A percentile compares a stretch with the other conserved stretches of the same genome.
Evolutionary conservation across 2,888 invertebrate species (phyloP).

Genomic region (Chouioia cunea): DNA sequence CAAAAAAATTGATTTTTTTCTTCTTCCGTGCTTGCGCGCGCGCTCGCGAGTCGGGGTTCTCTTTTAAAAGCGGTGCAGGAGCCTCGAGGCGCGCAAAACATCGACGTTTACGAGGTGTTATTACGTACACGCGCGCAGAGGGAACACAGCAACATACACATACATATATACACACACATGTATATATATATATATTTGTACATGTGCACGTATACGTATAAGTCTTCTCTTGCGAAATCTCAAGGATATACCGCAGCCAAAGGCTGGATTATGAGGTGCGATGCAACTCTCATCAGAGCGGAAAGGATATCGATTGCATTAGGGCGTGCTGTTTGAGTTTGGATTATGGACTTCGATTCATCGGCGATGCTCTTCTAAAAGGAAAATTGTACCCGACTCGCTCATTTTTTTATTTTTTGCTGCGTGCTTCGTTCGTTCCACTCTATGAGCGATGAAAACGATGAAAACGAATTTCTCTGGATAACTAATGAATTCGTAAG

Average conservation of each 20-base stretch:
- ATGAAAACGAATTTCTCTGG: slow-evolving; percentile 5
- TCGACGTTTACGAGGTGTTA: slow-evolving; percentile 48
- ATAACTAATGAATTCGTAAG: slow-evolving; percentile 21
- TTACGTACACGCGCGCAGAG: slow-evolving; percentile 38
- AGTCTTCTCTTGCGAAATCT: slow-evolving; percentile 12
- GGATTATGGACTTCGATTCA: slow-evolving; percentile 20
- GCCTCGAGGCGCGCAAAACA: slow-evolving; percentile 29
- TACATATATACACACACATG: too few relatives aligned
- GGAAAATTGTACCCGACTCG: background rate
- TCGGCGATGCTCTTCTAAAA: slow-evolving; percentile 1
- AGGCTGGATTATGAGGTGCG: slow-evolving; percentile 11
- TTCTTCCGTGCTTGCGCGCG: background rate
- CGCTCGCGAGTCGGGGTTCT: slow-evolving; percentile 1
- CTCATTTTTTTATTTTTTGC: background rate
- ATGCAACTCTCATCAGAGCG: slow-evolving; percentile 17
- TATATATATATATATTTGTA: too few relatives aligned
- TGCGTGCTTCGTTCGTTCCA: background rate
- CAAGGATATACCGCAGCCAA: slow-evolving; percentile 17
- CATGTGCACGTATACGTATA: too few relatives aligned
- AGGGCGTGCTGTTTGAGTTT: background rate
- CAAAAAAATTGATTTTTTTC: slow-evolving; percentile 40
- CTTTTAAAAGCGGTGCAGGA: slow-evolving; percentile 2
- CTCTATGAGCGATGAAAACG: slow-evolving; percentile 11
- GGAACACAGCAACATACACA: too few relatives aligned
- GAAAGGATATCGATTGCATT: slow-evolving; percentile 34